Conservation (phyloP, 2,797 vertebrate genomes). For the Typhlichthys eigenmanni region DNA sequence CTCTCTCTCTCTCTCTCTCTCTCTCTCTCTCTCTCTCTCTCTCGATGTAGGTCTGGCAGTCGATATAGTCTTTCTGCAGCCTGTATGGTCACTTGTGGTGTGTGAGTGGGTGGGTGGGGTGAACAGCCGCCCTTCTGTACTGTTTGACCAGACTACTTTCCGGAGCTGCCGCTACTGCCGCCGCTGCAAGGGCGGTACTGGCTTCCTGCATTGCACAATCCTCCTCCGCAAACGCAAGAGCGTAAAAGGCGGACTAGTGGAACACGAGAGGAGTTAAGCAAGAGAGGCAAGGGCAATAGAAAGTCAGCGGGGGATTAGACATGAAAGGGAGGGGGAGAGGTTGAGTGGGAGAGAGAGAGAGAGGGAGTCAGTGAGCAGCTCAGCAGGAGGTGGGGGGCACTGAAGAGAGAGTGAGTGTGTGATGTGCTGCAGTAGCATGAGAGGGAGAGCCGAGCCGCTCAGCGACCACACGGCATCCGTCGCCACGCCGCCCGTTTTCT, state of each 20-base stretch:
- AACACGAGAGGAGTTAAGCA: constrained; percentile 20
- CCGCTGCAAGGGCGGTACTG: constrained; percentile 49
- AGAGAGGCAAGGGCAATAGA: constrained; percentile 8
- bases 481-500: constrained; percentile 35
- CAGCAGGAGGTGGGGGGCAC: constrained; percentile 21
- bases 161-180: constrained; percentile 41
- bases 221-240: constrained; percentile 16
- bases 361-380: constrained; percentile 13
- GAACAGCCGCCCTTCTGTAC: constrained; percentile 40
- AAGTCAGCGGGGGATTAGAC: constrained; percentile 27
- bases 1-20: constrained; percentile 39
- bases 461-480: constrained; percentile 33
- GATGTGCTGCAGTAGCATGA: constrained; percentile 66
- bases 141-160: constrained; percentile 56
- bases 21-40: constrained; percentile 46
- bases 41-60: constrained; percentile 32
- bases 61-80: constrained; percentile 65
- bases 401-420: constrained; percentile 42
- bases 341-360: constrained; percentile 36
- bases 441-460: constrained; percentile 48
- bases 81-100: constrained; percentile 50
- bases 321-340: constrained; percentile 28
- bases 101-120: constrained; percentile 51
- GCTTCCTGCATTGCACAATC: constrained; percentile 64
- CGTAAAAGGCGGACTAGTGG: constrained; percentile 15